Percentiles rank a stretch among this genome's conserved stretches.
Conservation (phyloP, 1,140 invertebrate species). For the Brachionus rotundiformis region DNA sequence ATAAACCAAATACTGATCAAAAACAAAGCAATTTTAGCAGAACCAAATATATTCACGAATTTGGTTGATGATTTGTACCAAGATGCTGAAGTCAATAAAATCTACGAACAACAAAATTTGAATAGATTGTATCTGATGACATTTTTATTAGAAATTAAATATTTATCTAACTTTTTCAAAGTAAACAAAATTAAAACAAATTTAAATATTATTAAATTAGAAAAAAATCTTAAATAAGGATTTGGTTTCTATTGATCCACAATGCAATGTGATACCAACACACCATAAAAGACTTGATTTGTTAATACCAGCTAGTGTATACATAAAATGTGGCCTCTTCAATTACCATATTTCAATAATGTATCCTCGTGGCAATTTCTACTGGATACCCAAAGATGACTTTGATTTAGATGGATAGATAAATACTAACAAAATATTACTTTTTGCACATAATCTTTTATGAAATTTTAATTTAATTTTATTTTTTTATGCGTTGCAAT, state of each 20-base stretch:
- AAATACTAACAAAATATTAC: too few relatives aligned
- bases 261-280: neutral
- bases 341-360: neutral
- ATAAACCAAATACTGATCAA: neutral
- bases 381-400: neutral
- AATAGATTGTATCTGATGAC: neutral
- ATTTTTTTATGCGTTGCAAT: too few relatives aligned
- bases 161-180: neutral
- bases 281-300: neutral
- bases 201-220: too few relatives aligned
- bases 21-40: neutral
- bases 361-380: slow-evolving; percentile 13
- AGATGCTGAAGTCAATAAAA: neutral
- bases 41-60: neutral
- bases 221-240: too few relatives aligned
- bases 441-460: too few relatives aligned
- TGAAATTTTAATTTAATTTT: too few relatives aligned
- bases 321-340: neutral
- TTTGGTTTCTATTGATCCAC: neutral
- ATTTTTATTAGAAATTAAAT: neutral
- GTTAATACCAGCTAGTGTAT: neutral
- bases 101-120: neutral
- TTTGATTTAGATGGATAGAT: neutral
- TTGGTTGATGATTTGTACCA: neutral
- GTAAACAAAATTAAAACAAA: neutral